A percentile compares a stretch with the other conserved stretches of the same genome.
These are phyloP conservation scores for Lasioglossum zephyrum DNA, from an alignment of 2,888 invertebrate species.

Conservation along the genomic window DNA sequence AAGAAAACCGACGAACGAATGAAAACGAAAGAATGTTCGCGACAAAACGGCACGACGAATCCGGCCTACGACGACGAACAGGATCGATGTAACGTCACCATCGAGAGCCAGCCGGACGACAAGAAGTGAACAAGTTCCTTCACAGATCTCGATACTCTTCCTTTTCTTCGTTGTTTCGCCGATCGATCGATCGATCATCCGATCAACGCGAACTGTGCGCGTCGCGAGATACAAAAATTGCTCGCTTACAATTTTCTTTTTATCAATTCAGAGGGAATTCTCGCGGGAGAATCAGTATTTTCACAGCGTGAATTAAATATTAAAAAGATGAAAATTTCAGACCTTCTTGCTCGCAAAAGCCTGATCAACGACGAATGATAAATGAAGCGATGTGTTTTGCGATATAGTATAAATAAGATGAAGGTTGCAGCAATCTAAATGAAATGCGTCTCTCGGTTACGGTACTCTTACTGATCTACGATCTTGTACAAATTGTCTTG, in stretches of 20 bases:
- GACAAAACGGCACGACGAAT: constrained; percentile 66
- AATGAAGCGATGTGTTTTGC: not conserved
- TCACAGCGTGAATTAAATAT: not conserved
- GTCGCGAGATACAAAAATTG: not conserved
- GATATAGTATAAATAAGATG: not conserved
- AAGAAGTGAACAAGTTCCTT: constrained; percentile 47
- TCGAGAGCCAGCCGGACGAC: constrained; percentile 69
- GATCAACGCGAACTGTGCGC: not conserved
- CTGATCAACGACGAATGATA: not conserved
- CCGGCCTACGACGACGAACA: constrained; percentile 63
- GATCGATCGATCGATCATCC: not conserved
- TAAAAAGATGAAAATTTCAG: not conserved
- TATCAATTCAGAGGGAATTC: not conserved
- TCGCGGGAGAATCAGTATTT: not conserved
- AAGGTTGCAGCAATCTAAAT: not conserved
- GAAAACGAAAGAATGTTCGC: constrained; percentile 32
- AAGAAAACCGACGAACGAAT: constrained; percentile 32
- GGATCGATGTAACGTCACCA: constrained; percentile 68
- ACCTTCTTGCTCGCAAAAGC: not conserved
- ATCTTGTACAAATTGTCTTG: constrained; percentile 14
- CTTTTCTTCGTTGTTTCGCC: not conserved
- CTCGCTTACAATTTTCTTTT: not conserved
- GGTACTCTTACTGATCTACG: not conserved
- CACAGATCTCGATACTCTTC: constrained; percentile 34
- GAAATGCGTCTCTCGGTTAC: not conserved